Conservation (phyloP, 2,888 invertebrate genomes). For the Notodonta dromedarius region DNA sequence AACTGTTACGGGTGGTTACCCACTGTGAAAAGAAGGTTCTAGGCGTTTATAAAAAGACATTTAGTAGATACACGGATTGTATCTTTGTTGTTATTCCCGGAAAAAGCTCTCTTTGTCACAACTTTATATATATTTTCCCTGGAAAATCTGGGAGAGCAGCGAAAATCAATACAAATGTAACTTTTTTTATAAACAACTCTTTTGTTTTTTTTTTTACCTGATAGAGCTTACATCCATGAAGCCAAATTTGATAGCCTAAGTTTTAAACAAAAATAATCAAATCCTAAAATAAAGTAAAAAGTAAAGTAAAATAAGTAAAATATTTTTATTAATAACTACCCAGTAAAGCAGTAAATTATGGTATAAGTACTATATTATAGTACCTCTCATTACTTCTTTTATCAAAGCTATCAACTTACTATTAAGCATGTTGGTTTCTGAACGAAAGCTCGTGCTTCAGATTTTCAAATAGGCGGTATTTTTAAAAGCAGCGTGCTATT, state of each 20-base stretch:
- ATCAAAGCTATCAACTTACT: too few species aligned
- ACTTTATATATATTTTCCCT: slow-evolving; percentile 48
- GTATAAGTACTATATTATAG: too few species aligned
- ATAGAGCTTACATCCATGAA: slow-evolving; percentile 34
- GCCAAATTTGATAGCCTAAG: slow-evolving; percentile 28
- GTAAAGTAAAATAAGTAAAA: too few species aligned
- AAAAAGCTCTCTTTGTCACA: slow-evolving; percentile 29
- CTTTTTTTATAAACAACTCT: slow-evolving; percentile 71
- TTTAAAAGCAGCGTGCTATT: neutral
- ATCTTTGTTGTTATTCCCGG: slow-evolving; percentile 19
- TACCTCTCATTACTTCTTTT: too few species aligned
- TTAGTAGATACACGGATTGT: slow-evolving; percentile 10
- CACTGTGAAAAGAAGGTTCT: slow-evolving; percentile 36
- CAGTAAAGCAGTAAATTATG: too few species aligned
- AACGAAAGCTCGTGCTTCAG: neutral
- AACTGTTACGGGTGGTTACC: slow-evolving; percentile 52
- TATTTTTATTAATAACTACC: too few species aligned
- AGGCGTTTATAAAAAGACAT: slow-evolving; percentile 13
- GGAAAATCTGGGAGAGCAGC: slow-evolving; percentile 56
- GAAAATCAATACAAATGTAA: slow-evolving; percentile 79
- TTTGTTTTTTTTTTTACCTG: slow-evolving; percentile 39
- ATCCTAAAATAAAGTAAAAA: too few species aligned
- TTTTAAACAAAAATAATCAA: neutral
- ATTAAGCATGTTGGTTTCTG: neutral
- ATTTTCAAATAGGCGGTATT: neutral